Evolutionary conservation across 2,888 invertebrate species (phyloP).

Genomic region (Piscicola geometra): DNA sequence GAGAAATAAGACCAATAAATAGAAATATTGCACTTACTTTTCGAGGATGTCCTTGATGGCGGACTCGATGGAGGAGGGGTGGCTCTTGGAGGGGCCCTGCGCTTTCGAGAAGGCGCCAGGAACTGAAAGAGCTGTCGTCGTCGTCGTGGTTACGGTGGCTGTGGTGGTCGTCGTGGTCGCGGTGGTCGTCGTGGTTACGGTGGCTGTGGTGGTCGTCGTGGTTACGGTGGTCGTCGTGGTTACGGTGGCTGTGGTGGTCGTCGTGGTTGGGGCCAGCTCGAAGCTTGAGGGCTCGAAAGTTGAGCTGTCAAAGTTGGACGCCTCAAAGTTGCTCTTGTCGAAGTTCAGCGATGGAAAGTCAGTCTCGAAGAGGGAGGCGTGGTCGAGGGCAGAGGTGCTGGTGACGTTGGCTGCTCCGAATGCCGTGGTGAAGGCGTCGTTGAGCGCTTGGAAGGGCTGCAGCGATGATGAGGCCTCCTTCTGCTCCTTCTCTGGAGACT

Average conservation of each 20-base stretch:
- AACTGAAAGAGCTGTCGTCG: too few relatives aligned
- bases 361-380: background rate
- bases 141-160: too few relatives aligned
- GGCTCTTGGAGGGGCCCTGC: background rate
- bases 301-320: background rate
- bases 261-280: background rate
- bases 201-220: too few relatives aligned
- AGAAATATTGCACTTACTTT: background rate
- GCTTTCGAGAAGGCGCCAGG: too few relatives aligned
- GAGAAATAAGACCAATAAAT: too few relatives aligned
- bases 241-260: too few relatives aligned
- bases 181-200: too few relatives aligned
- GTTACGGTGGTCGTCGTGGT: too few relatives aligned
- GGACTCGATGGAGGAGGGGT: background rate
- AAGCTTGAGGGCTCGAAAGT: background rate
- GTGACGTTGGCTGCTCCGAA: constrained; percentile 5
- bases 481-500: background rate
- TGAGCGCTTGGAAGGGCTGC: constrained; percentile 12
- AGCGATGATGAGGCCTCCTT: background rate
- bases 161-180: too few relatives aligned
- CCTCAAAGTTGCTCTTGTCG: constrained; percentile 6
- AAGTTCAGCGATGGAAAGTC: background rate
- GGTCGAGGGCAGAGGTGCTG: background rate
- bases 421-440: constrained; percentile 13
- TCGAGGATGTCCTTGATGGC: constrained; percentile 18